Percentiles rank a stretch among this genome's conserved stretches.
These are phyloP conservation scores for Gopherus flavomarginatus DNA, from an alignment of 2,113 vertebrate genomes.

Conservation along the genomic window DNA sequence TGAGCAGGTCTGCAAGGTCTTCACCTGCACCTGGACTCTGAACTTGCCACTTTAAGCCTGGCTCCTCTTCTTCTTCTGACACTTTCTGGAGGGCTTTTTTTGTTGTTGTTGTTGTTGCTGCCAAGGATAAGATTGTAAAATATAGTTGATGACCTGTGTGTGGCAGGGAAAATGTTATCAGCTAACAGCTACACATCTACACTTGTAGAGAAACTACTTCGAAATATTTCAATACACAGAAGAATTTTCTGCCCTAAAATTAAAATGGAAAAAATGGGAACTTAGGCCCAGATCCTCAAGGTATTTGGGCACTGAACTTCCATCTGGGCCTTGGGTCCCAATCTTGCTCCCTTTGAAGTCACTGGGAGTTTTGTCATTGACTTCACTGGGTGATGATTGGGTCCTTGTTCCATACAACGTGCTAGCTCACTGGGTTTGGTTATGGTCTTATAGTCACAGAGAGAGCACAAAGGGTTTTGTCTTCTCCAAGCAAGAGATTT, in stretches of 20 bases:
- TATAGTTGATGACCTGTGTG: background rate
- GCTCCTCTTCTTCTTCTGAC: background rate
- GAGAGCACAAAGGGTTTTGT: background rate
- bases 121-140: background rate
- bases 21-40: background rate
- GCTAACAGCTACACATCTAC: background rate
- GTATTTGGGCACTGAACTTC: background rate
- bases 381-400: background rate
- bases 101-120: background rate
- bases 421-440: background rate
- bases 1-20: background rate
- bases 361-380: background rate
- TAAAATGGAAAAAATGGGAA: background rate
- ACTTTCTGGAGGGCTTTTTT: background rate
- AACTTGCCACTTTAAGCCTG: background rate
- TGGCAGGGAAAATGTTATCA: fast-evolving
- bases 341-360: background rate
- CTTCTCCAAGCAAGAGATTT: background rate
- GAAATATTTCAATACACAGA: fast-evolving
- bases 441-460: background rate
- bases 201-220: background rate
- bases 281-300: background rate
- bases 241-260: background rate
- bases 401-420: background rate
- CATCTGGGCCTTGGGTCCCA: background rate